Conservation (phyloP, 2,888 invertebrate genomes). For the Dryadula phaetusa region DNA sequence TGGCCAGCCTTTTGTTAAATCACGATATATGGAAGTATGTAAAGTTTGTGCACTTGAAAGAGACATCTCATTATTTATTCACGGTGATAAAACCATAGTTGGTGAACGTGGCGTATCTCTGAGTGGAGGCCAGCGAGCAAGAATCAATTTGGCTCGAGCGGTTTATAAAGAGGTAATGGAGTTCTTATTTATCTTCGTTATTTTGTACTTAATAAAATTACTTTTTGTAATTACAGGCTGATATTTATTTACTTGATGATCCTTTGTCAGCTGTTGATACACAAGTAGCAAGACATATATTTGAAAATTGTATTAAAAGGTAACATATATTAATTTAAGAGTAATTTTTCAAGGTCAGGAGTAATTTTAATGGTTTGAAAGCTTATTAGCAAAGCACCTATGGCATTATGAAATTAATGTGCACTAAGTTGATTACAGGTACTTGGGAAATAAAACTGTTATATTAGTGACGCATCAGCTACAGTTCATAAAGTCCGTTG, state of each 20-base stretch:
- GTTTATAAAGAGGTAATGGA: conserved; percentile 83
- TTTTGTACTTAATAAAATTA: neutral
- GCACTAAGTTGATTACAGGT: conserved; percentile 53
- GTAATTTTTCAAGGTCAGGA: neutral
- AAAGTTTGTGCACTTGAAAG: conserved; percentile 88
- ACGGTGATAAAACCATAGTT: conserved; percentile 92
- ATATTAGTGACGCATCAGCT: conserved; percentile 93
- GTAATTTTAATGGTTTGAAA: neutral
- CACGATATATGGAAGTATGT: conserved; percentile 87
- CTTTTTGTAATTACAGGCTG: conserved; percentile 79
- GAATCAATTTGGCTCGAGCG: conserved; percentile 86
- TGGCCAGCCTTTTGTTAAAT: conserved; percentile 87
- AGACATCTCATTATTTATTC: conserved; percentile 90
- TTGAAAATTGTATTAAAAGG: conserved; percentile 86
- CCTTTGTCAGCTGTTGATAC: conserved; percentile 90
- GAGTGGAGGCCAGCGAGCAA: conserved; percentile 92
- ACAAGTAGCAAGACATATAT: conserved; percentile 88
- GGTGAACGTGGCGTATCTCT: conserved; percentile 94
- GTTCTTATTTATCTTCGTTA: neutral
- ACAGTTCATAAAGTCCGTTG: conserved; percentile 89
- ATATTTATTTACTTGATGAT: conserved; percentile 90
- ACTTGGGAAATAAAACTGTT: conserved; percentile 87
- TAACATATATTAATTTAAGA: conserved; percentile 46
- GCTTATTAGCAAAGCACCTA: neutral
- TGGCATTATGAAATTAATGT: too few relatives aligned